Evolutionary conservation across 2,113 vertebrate species (phyloP), one percentile per base, ranked within the genome.

Genomic region (Nesoenas mayeri): DNA sequence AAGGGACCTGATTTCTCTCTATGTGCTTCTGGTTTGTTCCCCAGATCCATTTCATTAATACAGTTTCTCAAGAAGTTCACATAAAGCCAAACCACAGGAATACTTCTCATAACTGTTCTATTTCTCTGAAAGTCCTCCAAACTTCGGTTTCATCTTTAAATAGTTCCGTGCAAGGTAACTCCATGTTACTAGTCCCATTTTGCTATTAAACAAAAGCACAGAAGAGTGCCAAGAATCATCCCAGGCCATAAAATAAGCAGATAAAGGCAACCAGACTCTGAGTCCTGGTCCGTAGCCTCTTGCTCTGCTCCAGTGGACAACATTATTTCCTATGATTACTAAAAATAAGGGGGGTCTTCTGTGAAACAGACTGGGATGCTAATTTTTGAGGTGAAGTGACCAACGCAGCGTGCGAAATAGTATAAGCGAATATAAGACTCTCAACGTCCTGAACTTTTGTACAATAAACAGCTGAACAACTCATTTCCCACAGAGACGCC

Each of bases 401-500:
- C 58, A 54, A 26, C 6, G 16, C 81, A 5, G 89, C 87, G 62
- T 58, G 90, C 64, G 93, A 88, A 96, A 71, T 51, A 1, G 1
- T 19, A 2, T 11, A 80, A 94, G 10, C 17, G 79, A 81, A 60
- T 25, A 9, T 1, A 74, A 91, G 5, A 74, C 29, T 17, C 71
- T 79, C 72, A 38, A 18, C 24, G 89, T 78, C 81, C 94, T 77
- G 87, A 67, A 62, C 54, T 72, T 60, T 47, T 36, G 5, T 8
- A 44, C 85, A 87, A 88, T 71, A 60, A 95, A 78, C 64, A 88
- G 48, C 69, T 40, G 42, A 84, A 58, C 74, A 80, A 31, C 38
- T 71, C 25, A 26, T 83, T 93, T 95, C 91, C 91, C 96, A 96
- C 87, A 57, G 73, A 82, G 34, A 29, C 91, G 93, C 91, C 88